Evolutionary conservation across 2,888 invertebrate genomes (phyloP).

Genomic region (Glaucopsyche alexis): DNA sequence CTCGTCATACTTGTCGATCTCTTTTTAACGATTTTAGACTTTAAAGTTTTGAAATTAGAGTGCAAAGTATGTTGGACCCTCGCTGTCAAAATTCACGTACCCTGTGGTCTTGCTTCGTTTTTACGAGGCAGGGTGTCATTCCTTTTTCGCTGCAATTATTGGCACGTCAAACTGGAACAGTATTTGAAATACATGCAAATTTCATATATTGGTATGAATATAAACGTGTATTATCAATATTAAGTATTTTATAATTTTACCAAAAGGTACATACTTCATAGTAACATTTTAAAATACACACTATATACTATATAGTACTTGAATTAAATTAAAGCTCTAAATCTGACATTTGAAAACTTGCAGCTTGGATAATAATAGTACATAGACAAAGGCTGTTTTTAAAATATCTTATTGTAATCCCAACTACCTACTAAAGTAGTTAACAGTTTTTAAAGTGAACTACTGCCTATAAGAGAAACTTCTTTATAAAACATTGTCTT

Average conservation of each 20-base stretch:
- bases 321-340: no score
- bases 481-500: no score
- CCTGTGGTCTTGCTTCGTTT: constrained; percentile 48
- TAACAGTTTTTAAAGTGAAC: no score
- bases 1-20: constrained; percentile 49
- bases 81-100: constrained; percentile 22
- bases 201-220: not conserved
- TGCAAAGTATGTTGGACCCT: not conserved
- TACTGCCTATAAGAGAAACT: no score
- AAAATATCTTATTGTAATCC: no score
- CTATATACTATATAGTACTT: no score
- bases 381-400: no score
- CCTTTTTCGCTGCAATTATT: constrained; percentile 76
- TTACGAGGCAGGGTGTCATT: constrained; percentile 78
- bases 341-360: no score
- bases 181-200: constrained; percentile 7
- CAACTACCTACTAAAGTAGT: no score
- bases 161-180: constrained; percentile 66
- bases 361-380: no score
- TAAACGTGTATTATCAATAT: not conserved
- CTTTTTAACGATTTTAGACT: not conserved
- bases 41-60: not conserved
- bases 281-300: no score
- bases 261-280: no score
- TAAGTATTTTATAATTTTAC: not conserved